Evolutionary conservation across 64 coral and sea anemone species (phyloP), one percentile per base, ranked within the genome.

Genomic region (Stylophora pistillata): DNA sequence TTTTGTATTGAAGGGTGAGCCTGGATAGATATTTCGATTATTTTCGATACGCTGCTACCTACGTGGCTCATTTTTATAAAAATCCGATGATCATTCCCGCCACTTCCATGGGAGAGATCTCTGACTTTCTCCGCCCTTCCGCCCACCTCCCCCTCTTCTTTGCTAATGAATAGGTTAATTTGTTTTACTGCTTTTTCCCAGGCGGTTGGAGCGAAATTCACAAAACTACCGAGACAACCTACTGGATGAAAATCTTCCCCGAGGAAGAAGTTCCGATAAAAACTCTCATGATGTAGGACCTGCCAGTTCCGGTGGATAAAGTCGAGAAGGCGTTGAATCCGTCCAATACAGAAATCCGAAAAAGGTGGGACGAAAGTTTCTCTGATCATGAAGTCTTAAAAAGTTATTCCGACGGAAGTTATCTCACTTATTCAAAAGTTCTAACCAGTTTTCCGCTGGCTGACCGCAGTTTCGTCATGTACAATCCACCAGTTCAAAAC

Each of bases 261-360:
- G 59, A 54, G 9, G 87, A 89, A 12, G 74, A 74, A 41, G 74
- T 70, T 16, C 87, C 87, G 23, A 15, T 89, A 18, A 89, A 89
- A 25, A 65, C 57, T 37, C 73, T 89, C 31, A 20, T 89, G 6
- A 77, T 65, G 15, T 78, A 37, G 58, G 31, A 89, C 3, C 58
- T 89, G 10, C 87, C 87, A 7, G 68, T 89, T 10, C 87, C 87
- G 2, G 87, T 60, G 27, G 55, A 89, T 32, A 89, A 29, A 21
- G 26, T 63, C 7, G 23, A 20, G 25, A 34, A 78, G 0, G 55
- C 65, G 13, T 30, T 59, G 37, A 52, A 30, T 30, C 55, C 61
- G 30, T 28, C 69, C 6, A 63, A 76, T 30, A 16, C 70, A 13
- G 87, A 79, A 53, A 30, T 66, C 11, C 30, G 87, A 14, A 66